Conservation (phyloP, 2,113 vertebrate genomes). For the Chaetodon trifascialis region DNA sequence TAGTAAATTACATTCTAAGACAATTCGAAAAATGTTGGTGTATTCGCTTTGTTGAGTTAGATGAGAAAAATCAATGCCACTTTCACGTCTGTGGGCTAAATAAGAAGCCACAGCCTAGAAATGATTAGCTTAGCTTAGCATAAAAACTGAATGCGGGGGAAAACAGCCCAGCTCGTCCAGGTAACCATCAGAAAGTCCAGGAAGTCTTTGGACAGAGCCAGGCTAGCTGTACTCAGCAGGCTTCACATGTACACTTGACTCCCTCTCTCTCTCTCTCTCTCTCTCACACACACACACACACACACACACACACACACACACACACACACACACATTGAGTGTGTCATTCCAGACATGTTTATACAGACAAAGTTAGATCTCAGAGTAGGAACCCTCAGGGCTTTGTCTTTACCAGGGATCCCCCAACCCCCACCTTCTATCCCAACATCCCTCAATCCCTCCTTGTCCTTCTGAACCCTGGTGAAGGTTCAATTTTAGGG, state of each 20-base stretch:
- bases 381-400: conserved; percentile 60
- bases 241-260: conserved; percentile 27
- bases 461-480: conserved; percentile 51
- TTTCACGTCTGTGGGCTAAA: neutral
- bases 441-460: conserved; percentile 29
- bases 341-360: conserved; percentile 76
- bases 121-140: neutral
- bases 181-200: neutral
- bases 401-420: conserved; percentile 49
- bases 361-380: conserved; percentile 70
- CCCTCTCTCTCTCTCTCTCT: too few relatives aligned
- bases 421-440: conserved; percentile 29
- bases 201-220: neutral
- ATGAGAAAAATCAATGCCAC: conserved; percentile 5
- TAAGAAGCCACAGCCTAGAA: neutral
- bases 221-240: neutral
- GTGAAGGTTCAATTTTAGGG: conserved; percentile 66
- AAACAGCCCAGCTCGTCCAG: neutral
- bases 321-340: conserved; percentile 21
- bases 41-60: neutral
- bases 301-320: conserved; percentile 21
- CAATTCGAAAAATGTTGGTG: neutral
- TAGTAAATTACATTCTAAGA: conserved; percentile 10
- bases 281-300: conserved; percentile 22
- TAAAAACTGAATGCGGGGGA: neutral